Base-by-base conservation (phyloP, 2,113 vertebrate species). In the Hypocryptadius cinnamomeus region DNA sequence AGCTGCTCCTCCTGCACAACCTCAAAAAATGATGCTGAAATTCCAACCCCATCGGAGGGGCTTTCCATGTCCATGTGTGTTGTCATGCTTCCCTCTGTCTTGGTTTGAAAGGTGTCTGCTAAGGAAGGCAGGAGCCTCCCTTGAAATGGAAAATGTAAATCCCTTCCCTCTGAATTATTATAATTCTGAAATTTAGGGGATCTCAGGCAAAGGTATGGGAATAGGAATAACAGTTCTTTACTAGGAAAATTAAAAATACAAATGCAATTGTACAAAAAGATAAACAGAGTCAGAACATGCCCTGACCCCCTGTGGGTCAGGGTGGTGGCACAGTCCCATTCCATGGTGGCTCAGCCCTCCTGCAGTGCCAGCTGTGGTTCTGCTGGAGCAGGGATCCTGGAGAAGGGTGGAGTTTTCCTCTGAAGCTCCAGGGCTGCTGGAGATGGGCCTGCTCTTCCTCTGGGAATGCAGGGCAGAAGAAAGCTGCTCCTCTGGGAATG, bases 111-210 rank as follows among this genome's bases (percentile, higher is more conserved):
- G 15, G 57, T 17, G n/a, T 59, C 23, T 59, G 23, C n/a, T 59
- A 1, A 37, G 57, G n/a, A 59, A 35, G n/a, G 23, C 22, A 35
- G n/a, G n/a, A 59, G 56, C n/a, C n/a, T 24, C n/a, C 56, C 10
- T 1, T 59, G 57, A 35, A 59, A 59, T 11, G 10, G 57, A 59
- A 24, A 59, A 59, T 35, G 57, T 0, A 17, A 57, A 59, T 10
- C 7, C 10, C 7, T 7, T 35, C n/a, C 14, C 10, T 35, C 56
- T 0, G 0, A 37, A 17, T 59, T 37, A 17, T 59, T 59, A 6
- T 37, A 12, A 59, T 25, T 37, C 17, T 59, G 23, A 59, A 37
- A 37, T 60, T 59, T 37, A 59, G n/a, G 57, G 57, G 57, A 23
- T 59, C 57, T 37, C 15, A 3, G 23, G n/a, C 23, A 57, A 37